A percentile compares a stretch with the other conserved stretches of the same genome.
phyloP scores from a whole-genome alignment of 30 jellyfish, hydroid and myxozoan species.

The Turritopsis rubra region DNA sequence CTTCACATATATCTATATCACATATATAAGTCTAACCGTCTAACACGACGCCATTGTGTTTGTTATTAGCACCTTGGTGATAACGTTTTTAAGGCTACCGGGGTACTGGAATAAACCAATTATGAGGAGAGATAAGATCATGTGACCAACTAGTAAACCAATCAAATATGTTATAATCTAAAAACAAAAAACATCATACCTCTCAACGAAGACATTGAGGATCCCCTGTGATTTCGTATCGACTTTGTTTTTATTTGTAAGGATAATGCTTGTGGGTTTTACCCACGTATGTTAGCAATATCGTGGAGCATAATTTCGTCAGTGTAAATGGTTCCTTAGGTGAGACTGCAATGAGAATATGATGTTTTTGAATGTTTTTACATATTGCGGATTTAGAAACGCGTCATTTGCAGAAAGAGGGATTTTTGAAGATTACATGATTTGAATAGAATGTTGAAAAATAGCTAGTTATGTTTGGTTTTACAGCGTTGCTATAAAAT shows the following conservation, averaged over 20 bases:
- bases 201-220: not conserved
- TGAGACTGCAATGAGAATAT: not conserved
- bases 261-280: not conserved
- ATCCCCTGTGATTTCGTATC: not conserved
- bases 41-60: too few species aligned
- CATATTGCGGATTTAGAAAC: not conserved
- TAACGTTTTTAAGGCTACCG: too few species aligned
- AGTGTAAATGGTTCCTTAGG: not conserved
- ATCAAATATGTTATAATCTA: not conserved
- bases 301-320: not conserved
- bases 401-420: not conserved
- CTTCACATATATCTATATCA: too few species aligned
- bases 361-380: not conserved
- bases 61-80: too few species aligned
- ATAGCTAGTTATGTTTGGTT: not conserved
- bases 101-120: not conserved
- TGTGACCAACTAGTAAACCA: not conserved
- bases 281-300: not conserved
- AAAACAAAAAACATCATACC: not conserved
- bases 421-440: not conserved
- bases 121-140: not conserved
- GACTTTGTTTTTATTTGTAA: not conserved
- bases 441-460: not conserved
- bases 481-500: not conserved
- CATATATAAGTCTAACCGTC: too few species aligned